Percentiles rank a stretch among this genome's conserved stretches.
Conservation (phyloP, 2,113 vertebrate species). For the Poecilia latipinna region DNA sequence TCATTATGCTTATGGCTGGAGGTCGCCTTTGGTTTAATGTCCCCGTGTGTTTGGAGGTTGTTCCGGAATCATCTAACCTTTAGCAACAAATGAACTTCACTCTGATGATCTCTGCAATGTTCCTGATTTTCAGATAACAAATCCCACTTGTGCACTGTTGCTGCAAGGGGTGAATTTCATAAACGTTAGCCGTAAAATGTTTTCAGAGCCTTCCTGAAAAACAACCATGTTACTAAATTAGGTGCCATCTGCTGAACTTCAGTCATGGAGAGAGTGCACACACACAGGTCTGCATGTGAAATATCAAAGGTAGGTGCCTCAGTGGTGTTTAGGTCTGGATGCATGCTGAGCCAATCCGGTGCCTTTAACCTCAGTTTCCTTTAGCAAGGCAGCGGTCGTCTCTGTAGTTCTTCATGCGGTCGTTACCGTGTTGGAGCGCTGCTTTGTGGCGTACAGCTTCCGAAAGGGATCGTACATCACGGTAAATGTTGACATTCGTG, state of each 20-base stretch:
- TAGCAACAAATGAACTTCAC: slow-evolving; percentile 3
- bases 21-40: slow-evolving; percentile 18
- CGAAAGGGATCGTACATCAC: too few relatives aligned
- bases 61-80: slow-evolving; percentile 29
- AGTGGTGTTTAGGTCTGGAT: too few relatives aligned
- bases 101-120: neutral
- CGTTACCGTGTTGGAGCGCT: too few relatives aligned
- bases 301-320: neutral
- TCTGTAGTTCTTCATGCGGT: too few relatives aligned
- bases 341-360: too few relatives aligned
- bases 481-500: too few relatives aligned
- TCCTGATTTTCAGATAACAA: too few relatives aligned
- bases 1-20: slow-evolving; percentile 11
- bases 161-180: slow-evolving; percentile 16
- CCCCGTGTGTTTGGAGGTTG: neutral
- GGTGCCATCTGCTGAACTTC: slow-evolving; percentile 25
- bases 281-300: slow-evolving; percentile 16
- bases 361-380: too few relatives aligned
- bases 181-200: slow-evolving; percentile 24
- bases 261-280: slow-evolving; percentile 49
- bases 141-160: slow-evolving; percentile 3
- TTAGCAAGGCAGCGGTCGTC: too few relatives aligned
- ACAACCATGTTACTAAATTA: slow-evolving; percentile 23
- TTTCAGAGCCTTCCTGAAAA: slow-evolving; percentile 6
- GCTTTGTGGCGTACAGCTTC: too few relatives aligned